Percentiles rank a stretch among this genome's conserved stretches.
Conservation (phyloP, 2,113 vertebrate genomes). For the Helogale parvula region DNA sequence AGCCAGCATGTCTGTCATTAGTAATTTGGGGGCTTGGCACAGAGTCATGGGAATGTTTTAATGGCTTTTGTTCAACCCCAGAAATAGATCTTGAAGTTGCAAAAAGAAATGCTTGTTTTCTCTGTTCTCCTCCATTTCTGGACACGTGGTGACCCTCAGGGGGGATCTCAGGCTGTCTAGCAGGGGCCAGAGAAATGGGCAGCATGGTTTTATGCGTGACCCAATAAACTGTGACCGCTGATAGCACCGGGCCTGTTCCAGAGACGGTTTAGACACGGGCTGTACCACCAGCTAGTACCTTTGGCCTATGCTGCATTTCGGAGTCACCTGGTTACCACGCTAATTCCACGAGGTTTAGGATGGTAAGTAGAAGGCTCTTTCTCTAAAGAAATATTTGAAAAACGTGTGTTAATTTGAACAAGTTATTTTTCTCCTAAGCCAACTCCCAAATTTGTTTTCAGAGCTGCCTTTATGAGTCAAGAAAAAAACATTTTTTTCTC, state of each 20-base stretch:
- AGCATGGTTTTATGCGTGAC: background rate
- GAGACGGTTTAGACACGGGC: background rate
- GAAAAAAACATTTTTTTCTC: background rate
- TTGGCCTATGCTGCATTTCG: background rate
- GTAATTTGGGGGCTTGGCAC: conserved; percentile 86
- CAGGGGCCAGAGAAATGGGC: background rate
- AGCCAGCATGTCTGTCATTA: conserved; percentile 84
- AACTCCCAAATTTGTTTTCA: conserved; percentile 58
- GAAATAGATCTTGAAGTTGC: conserved; percentile 81
- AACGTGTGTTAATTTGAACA: conserved; percentile 53
- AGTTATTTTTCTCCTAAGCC: conserved; percentile 60
- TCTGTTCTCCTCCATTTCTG: conserved; percentile 78
- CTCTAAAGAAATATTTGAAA: conserved; percentile 54
- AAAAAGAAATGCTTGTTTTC: conserved; percentile 78
- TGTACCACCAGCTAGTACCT: background rate
- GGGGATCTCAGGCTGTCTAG: conserved; percentile 61
- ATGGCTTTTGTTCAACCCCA: conserved; percentile 83
- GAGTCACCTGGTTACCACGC: background rate
- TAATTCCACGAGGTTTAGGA: background rate
- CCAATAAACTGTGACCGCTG: background rate
- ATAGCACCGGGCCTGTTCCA: background rate
- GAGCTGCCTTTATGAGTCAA: conserved; percentile 60
- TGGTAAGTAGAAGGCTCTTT: background rate
- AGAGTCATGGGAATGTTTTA: conserved; percentile 84
- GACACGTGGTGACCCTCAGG: conserved; percentile 72